These are phyloP conservation scores for Pelagia noctiluca DNA, from an alignment of 30 jellyfish, hydroid and myxozoan genomes.

Conservation along the genomic window DNA sequence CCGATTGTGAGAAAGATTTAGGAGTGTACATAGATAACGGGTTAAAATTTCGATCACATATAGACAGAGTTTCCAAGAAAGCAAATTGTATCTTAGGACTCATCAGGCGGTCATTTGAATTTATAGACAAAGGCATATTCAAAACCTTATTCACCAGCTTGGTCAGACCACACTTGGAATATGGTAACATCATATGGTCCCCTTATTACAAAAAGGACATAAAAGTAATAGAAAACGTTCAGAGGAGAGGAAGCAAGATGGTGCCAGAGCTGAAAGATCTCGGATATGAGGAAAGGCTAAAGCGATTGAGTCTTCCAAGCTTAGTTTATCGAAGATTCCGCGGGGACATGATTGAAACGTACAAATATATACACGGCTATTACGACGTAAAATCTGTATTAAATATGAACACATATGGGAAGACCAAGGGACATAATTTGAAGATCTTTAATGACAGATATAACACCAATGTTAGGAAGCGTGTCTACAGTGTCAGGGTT, in stretches of 20 bases:
- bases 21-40: conserved; percentile 2
- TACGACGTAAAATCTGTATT: too few species aligned
- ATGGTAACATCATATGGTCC: conserved; percentile 34
- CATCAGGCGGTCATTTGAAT: conserved; percentile 11
- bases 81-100: conserved; percentile 10
- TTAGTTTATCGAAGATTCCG: too few species aligned
- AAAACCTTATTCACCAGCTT: not conserved
- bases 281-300: too few species aligned
- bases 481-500: too few species aligned
- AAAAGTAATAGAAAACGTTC: not conserved
- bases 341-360: too few species aligned
- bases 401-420: too few species aligned
- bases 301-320: too few species aligned
- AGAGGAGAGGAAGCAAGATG: conserved; percentile 15
- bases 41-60: not conserved
- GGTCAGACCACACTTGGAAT: conserved; percentile 21
- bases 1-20: conserved; percentile 36
- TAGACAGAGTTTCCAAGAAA: not conserved
- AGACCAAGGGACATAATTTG: too few species aligned
- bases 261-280: too few species aligned
- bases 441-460: too few species aligned
- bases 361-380: too few species aligned
- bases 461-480: too few species aligned
- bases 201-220: conserved; percentile 35
- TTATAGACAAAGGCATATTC: conserved; percentile 7